phyloP scores from a whole-genome alignment of 1,140 invertebrate genomes.

The Zaprionus africanus region DNA sequence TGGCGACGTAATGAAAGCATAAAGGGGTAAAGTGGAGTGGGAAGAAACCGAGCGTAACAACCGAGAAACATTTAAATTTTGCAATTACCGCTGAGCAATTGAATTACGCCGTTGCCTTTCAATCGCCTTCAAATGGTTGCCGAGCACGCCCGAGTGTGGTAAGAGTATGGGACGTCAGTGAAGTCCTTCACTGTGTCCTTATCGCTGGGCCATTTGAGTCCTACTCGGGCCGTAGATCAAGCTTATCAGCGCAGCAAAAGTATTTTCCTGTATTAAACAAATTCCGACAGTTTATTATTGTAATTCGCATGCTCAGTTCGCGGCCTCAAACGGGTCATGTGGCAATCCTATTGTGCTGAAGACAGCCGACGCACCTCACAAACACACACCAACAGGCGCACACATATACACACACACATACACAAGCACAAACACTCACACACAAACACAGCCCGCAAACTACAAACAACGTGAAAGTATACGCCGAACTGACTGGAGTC shows the following conservation, averaged over 20 bases:
- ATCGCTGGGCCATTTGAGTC: conserved; percentile 64
- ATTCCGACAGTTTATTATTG: conserved; percentile 77
- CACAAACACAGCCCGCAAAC: conserved; percentile 10
- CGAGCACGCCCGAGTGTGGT: conserved; percentile 39
- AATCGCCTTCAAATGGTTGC: conserved; percentile 40
- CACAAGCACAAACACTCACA: neutral
- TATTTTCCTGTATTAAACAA: conserved; percentile 80
- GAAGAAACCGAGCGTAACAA: conserved; percentile 3
- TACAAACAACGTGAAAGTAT: conserved; percentile 42
- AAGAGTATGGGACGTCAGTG: conserved; percentile 25
- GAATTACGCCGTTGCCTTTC: conserved; percentile 34
- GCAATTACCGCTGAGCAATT: conserved; percentile 40
- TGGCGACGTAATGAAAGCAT: neutral
- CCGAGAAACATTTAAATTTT: conserved; percentile 11
- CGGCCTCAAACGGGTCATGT: conserved; percentile 27
- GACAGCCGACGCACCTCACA: conserved; percentile 21
- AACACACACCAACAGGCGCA: neutral
- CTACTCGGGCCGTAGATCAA: conserved; percentile 67
- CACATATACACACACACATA: neutral
- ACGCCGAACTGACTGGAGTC: conserved; percentile 35
- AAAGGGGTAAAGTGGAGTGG: neutral
- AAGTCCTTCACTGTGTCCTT: conserved; percentile 64
- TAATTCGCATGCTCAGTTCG: conserved; percentile 71
- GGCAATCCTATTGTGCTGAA: conserved; percentile 41
- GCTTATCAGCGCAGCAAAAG: conserved; percentile 72